These are phyloP conservation scores for Anguilla japonica DNA, from an alignment of 2,113 vertebrate species.

Conservation along the genomic window DNA sequence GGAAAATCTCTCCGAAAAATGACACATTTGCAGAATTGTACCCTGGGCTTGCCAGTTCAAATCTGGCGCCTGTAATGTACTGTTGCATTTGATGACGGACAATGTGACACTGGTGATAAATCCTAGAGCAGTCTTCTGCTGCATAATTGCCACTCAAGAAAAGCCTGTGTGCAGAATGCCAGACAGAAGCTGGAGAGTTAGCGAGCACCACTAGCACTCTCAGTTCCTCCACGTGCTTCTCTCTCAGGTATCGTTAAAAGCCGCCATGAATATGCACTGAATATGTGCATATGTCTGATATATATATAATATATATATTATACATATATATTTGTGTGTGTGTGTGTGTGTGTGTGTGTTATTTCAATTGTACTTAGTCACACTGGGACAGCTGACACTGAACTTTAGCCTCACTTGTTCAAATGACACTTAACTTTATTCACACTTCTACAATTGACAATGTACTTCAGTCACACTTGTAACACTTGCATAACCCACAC, in stretches of 20 bases:
- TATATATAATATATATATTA: no score
- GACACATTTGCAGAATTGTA: constrained; percentile 11
- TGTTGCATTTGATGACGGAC: not conserved
- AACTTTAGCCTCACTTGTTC: not conserved
- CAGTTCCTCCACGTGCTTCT: not conserved
- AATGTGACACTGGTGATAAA: not conserved
- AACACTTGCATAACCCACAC: no score
- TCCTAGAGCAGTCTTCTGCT: not conserved
- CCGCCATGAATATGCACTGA: not conserved
- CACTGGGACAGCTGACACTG: not conserved
- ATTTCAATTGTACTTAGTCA: no score
- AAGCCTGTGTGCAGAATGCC: constrained; percentile 27
- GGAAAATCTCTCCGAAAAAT: constrained; percentile 10
- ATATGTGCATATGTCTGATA: not conserved
- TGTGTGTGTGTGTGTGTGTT: no score
- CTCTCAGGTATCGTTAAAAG: not conserved
- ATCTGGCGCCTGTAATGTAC: not conserved
- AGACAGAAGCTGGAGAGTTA: not conserved
- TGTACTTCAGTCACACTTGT: no score
- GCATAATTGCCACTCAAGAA: constrained; percentile 24
- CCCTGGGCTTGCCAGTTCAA: not conserved
- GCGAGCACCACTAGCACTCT: not conserved
- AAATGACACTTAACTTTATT: no score
- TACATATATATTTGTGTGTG: no score
- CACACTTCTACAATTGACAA: no score